phyloP scores from a whole-genome alignment of 2,888 invertebrate species.

The Scaptomyza polygonia region DNA sequence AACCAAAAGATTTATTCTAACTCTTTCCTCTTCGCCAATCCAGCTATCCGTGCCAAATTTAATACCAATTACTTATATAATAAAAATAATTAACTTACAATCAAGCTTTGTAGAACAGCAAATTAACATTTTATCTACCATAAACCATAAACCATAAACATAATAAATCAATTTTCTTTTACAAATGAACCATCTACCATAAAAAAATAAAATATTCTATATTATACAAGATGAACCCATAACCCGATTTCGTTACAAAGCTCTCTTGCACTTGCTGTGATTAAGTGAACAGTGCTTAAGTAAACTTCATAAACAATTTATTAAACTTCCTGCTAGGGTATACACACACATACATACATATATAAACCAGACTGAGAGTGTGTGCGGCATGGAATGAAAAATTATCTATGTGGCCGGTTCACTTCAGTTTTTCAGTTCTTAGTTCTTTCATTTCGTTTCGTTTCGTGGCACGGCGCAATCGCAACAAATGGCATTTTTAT shows the following conservation, averaged over 20 bases:
- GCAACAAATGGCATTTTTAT: constrained; percentile 80
- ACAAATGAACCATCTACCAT: not conserved
- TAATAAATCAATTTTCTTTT: not conserved
- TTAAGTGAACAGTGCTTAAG: constrained; percentile 1
- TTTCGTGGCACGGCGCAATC: constrained; percentile 69
- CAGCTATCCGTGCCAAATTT: not conserved
- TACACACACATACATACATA: not conserved
- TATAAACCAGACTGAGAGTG: not conserved
- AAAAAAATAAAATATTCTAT: too few species aligned
- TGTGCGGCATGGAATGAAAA: constrained; percentile 31
- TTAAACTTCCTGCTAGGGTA: constrained; percentile 25
- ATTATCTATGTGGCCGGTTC: constrained; percentile 45
- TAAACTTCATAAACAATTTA: constrained; percentile 20
- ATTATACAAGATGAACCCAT: not conserved
- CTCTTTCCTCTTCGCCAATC: too few species aligned
- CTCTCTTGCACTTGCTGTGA: not conserved
- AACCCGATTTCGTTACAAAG: not conserved
- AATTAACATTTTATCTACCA: not conserved
- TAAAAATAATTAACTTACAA: not conserved
- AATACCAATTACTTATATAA: not conserved
- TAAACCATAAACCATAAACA: not conserved
- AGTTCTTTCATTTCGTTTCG: constrained; percentile 28
- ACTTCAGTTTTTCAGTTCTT: constrained; percentile 20
- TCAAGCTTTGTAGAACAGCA: not conserved
- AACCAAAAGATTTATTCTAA: too few species aligned